Conservation (phyloP, 2,797 vertebrate genomes). For the Diplodus puntazzo region DNA sequence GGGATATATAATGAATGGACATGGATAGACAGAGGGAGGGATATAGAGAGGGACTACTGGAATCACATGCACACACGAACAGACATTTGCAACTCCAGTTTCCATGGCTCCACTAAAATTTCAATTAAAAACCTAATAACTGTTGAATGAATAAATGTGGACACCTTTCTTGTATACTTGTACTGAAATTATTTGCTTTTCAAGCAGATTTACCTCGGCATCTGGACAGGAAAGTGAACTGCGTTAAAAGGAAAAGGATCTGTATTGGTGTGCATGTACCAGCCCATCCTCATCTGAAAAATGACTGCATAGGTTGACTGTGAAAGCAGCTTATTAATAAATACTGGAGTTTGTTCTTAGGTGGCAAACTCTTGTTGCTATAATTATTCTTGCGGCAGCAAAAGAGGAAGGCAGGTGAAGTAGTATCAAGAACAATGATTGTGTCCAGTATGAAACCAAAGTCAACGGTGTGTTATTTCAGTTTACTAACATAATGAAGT, state of each 20-base stretch:
- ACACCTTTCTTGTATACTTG: neutral
- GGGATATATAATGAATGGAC: slow-evolving; percentile 28
- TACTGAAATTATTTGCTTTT: neutral
- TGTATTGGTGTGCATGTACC: neutral
- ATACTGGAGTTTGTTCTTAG: too few relatives aligned
- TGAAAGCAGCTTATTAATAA: too few relatives aligned
- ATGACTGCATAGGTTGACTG: too few relatives aligned
- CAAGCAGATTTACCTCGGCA: neutral
- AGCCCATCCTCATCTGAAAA: neutral
- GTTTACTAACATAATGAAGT: too few relatives aligned
- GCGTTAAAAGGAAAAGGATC: neutral
- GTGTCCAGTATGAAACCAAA: too few relatives aligned
- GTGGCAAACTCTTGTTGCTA: too few relatives aligned
- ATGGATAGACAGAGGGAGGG: neutral
- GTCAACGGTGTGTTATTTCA: too few relatives aligned
- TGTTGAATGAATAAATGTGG: too few relatives aligned
- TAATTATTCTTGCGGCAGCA: too few relatives aligned
- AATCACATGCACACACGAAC: neutral
- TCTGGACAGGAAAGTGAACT: neutral
- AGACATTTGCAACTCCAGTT: neutral
- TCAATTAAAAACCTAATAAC: neutral
- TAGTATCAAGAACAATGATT: too few relatives aligned
- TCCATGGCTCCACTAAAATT: neutral
- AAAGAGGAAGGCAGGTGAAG: too few relatives aligned
- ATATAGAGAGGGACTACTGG: neutral